A percentile compares a stretch with the other conserved stretches of the same genome.
Conservation (phyloP, 2,888 invertebrate genomes). For the Drosophila neotestacea region DNA sequence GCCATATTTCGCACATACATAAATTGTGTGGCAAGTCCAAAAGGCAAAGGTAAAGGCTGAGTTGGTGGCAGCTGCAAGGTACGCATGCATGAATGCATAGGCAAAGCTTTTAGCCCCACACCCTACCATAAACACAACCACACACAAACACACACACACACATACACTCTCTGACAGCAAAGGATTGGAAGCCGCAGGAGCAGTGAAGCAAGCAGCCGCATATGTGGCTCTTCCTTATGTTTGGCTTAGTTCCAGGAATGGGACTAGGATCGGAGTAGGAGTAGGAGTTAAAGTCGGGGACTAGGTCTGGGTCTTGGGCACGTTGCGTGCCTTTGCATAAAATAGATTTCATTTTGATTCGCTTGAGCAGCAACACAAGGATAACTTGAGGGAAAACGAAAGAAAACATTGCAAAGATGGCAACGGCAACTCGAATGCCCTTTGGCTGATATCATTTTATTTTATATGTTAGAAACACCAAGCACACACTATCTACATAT, state of each 20-base stretch:
- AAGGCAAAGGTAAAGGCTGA: conserved; percentile 17
- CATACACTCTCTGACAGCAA: conserved; percentile 18
- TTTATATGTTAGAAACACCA: conserved; percentile 2
- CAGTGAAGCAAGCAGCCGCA: conserved; percentile 50
- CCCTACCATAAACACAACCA: conserved; percentile 16
- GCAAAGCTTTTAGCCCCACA: conserved; percentile 70
- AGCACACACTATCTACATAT: neutral
- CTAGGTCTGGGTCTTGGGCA: conserved; percentile 19
- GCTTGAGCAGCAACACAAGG: conserved; percentile 52
- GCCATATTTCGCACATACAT: conserved; percentile 79
- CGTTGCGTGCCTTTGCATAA: conserved; percentile 76
- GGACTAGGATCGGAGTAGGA: conserved; percentile 1
- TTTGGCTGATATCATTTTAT: conserved; percentile 10
- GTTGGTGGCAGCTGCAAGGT: conserved; percentile 52
- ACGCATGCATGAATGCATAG: conserved; percentile 78
- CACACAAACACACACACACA: conserved; percentile 14
- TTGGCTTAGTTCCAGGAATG: conserved; percentile 57
- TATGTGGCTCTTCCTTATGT: conserved; percentile 52
- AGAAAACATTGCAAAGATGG: conserved; percentile 24
- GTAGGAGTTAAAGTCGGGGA: neutral
- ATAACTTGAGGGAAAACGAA: conserved; percentile 31
- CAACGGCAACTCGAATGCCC: conserved; percentile 39
- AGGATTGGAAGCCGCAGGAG: conserved; percentile 44
- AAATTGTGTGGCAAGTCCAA: conserved; percentile 65
- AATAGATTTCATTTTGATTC: conserved; percentile 76